Percentiles rank a stretch among this genome's conserved stretches.
Conservation (phyloP, 2,113 vertebrate genomes). For the Azemiops feae region DNA sequence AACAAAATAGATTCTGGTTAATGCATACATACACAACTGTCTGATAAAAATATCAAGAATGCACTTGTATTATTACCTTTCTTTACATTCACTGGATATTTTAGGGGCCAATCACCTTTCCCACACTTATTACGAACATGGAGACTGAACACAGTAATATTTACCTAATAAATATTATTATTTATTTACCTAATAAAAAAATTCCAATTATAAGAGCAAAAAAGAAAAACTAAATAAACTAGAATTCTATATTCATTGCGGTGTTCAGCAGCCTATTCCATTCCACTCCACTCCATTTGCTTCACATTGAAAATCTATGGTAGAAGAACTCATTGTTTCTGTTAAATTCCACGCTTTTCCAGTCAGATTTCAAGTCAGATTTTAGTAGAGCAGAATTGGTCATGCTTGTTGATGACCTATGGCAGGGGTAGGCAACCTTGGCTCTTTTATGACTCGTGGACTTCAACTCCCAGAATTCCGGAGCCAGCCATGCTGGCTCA, state of each 20-base stretch:
- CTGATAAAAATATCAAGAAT: not conserved
- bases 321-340: not conserved
- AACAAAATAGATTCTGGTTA: constrained; percentile 16
- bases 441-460: too few species aligned
- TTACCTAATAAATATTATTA: not conserved
- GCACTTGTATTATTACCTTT: not conserved
- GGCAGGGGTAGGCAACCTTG: too few species aligned
- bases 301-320: not conserved
- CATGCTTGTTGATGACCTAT: not conserved
- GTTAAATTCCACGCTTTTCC: not conserved
- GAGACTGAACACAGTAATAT: not conserved
- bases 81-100: not conserved
- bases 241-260: not conserved
- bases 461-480: too few species aligned
- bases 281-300: not conserved
- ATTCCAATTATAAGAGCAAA: not conserved
- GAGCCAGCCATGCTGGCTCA: too few species aligned
- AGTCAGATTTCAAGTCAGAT: not conserved
- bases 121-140: not conserved
- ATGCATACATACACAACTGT: not conserved
- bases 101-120: too few species aligned
- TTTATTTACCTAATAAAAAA: not conserved
- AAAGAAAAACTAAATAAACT: not conserved
- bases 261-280: not conserved
- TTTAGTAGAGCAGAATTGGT: not conserved